Base-by-base conservation (phyloP, 2,888 invertebrate species). In the Erebia epiphron region DNA sequence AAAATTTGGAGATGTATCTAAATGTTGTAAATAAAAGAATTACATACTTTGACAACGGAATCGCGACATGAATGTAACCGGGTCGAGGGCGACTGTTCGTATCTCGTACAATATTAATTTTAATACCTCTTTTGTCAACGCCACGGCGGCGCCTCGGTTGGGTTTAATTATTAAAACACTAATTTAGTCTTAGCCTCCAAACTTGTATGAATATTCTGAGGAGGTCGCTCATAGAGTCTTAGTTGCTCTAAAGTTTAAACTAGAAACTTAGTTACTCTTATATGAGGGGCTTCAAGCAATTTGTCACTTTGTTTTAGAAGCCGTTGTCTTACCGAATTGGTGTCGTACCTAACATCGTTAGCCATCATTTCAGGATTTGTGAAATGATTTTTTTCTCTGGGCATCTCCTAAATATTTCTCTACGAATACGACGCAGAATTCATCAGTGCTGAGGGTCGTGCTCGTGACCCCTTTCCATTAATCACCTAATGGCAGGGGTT, bases 61-160 rank as follows among this genome's bases (percentile, higher is more conserved):
- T 26, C 61, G 5, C 63, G 26, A 14, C 14, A 13, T n/a, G 43
- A 54, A 50, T 65, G 16, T 65, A 61, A 65, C 52, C n/a, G 43
- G 65, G 69, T 60, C 60, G 69, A 60, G 60, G 26, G 21, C 41
- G 56, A 18, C 56, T 58, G 21, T 50, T 56, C 50, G 58, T 49
- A 26, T 3, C 65, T 67, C 86, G 67, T 73, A 76, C 87, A 89
- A 87, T 89, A 87, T 89, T 89, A 86, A 88, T 86, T 84, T 83
- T 86, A 87, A 88, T 83, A 87, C 81, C 82, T 75, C 75, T 83
- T 87, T 86, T 86, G 87, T 87, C 87, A 82, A 64, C 69, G 79
- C 79, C 78, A 80, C 77, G 75, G 72, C 67, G 16, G 26, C 64
- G 64, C 64, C 67, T 64, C 72, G 54, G 64, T 57, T 62, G 67